A percentile compares a stretch with the other conserved stretches of the same genome.
phyloP scores from a whole-genome alignment of 2,888 invertebrate species.

The Branchinecta sandiegonensis region DNA sequence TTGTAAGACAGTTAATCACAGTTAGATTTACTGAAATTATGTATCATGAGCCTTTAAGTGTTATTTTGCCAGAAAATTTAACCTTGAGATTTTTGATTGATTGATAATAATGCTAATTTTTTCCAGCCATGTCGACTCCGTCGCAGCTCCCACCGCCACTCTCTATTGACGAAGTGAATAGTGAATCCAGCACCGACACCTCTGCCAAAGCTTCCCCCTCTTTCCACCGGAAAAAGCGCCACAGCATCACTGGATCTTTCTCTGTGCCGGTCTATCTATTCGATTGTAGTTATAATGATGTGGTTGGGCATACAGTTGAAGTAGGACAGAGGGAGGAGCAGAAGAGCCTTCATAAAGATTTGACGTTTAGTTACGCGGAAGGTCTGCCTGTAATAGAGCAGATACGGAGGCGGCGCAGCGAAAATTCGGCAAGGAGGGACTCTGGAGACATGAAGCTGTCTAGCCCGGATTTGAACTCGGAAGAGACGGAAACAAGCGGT shows the following conservation, averaged over 20 bases:
- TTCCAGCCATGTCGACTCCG: no score
- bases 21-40: no score
- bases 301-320: constrained; percentile 34
- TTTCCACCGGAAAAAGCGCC: neutral
- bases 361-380: constrained; percentile 35
- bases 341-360: constrained; percentile 35
- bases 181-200: neutral
- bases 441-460: neutral
- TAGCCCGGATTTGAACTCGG: constrained; percentile 5
- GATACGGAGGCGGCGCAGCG: constrained; percentile 15
- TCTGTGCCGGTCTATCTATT: constrained; percentile 50
- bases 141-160: no score
- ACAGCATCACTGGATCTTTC: constrained; percentile 32
- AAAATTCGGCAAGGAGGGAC: constrained; percentile 6
- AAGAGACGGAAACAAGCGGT: constrained; percentile 1
- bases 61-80: no score
- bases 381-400: constrained; percentile 16
- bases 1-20: no score
- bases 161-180: no score
- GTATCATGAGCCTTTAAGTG: no score
- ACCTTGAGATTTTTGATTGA: no score
- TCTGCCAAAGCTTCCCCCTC: neutral
- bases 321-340: neutral
- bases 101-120: no score
- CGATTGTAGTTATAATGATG: constrained; percentile 45